Conservation (phyloP, 2,888 invertebrate species). For the Lycia hirtaria region DNA sequence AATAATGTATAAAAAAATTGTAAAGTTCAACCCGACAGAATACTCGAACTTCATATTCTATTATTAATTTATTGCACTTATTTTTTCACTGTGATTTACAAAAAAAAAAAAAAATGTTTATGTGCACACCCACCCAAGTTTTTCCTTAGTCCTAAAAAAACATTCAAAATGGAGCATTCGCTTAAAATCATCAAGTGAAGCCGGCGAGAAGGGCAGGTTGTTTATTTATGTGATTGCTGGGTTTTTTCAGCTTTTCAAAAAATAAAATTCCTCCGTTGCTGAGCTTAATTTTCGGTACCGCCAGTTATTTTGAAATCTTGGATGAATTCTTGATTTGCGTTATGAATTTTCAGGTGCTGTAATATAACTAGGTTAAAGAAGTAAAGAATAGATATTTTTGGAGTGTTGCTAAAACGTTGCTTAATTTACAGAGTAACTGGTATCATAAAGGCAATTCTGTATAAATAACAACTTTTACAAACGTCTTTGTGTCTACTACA, state of each 20-base stretch:
- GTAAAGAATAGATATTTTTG: too few relatives aligned
- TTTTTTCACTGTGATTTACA: background rate
- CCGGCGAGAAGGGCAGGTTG: conserved; percentile 48
- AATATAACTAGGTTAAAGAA: too few relatives aligned
- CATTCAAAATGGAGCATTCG: conserved; percentile 48
- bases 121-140: conserved; percentile 24
- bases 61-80: background rate
- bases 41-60: background rate
- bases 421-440: too few relatives aligned
- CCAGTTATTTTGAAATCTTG: background rate
- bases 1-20: too few relatives aligned
- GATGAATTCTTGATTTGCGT: background rate
- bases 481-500: too few relatives aligned
- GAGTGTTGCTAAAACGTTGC: too few relatives aligned
- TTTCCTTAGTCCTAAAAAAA: conserved; percentile 56
- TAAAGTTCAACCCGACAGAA: too few relatives aligned
- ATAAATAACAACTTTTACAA: too few relatives aligned
- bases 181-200: conserved; percentile 55
- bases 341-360: too few relatives aligned
- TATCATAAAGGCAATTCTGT: too few relatives aligned
- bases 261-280: conserved; percentile 47
- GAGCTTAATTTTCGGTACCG: conserved; percentile 7
- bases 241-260: conserved; percentile 49
- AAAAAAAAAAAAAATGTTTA: background rate
- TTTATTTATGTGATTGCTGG: conserved; percentile 61